Percentiles rank a stretch among this genome's conserved stretches.
These are phyloP conservation scores for Amblyornis subalaris DNA, from an alignment of 2,113 vertebrate species.

Conservation along the genomic window DNA sequence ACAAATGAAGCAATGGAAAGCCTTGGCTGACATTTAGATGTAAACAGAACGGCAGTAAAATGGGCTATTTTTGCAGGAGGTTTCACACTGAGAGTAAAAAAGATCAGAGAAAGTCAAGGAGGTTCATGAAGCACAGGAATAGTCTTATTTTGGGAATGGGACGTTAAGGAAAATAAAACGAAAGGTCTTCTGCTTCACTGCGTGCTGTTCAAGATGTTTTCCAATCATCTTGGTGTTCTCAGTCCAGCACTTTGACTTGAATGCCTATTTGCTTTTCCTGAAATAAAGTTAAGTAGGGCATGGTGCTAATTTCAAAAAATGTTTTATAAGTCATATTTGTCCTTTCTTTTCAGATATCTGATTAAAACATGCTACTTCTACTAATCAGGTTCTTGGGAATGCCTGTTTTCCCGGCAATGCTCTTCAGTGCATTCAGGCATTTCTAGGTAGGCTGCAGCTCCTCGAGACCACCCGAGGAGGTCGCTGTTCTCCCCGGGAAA, in stretches of 20 bases:
- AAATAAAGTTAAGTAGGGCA: not conserved
- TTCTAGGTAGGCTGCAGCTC: not conserved
- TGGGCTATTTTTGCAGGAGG: not conserved
- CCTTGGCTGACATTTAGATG: not conserved
- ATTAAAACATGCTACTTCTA: not conserved
- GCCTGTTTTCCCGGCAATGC: accelerated
- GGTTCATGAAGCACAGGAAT: not conserved
- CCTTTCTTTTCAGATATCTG: not conserved
- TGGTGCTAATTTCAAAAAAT: not conserved
- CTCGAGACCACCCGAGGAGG: not conserved
- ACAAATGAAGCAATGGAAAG: not conserved
- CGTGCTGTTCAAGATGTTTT: not conserved
- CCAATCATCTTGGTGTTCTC: not conserved
- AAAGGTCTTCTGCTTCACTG: not conserved
- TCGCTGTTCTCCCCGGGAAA: not conserved
- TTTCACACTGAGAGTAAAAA: not conserved
- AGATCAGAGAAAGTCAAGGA: not conserved
- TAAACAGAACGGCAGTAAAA: not conserved
- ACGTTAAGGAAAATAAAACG: not conserved
- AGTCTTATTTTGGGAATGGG: not conserved
- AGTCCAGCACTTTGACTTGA: not conserved
- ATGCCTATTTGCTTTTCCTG: not conserved
- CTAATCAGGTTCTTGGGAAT: not conserved
- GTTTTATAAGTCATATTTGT: not conserved
- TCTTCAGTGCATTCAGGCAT: accelerated